A percentile compares a stretch with the other conserved stretches of the same genome.
phyloP scores from a whole-genome alignment of 2,113 vertebrate species.

The Cynoglossus semilaevis region DNA sequence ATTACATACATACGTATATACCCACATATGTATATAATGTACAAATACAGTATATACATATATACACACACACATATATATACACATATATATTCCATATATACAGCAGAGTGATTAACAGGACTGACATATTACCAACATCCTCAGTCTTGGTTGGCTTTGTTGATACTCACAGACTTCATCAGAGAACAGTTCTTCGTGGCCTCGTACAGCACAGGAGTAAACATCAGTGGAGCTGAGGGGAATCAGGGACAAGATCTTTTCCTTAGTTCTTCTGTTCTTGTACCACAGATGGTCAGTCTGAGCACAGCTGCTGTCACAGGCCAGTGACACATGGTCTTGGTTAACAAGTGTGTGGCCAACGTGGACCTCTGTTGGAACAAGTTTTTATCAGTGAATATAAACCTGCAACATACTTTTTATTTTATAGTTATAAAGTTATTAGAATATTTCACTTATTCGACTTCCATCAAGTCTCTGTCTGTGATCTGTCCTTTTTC shows the following conservation, averaged over 20 bases:
- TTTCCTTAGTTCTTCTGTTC: not conserved
- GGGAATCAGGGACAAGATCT: not conserved
- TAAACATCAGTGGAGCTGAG: fast-evolving
- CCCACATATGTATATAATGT: too few relatives aligned
- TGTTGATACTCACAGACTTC: slow-evolving; percentile 24
- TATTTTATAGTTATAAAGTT: too few relatives aligned
- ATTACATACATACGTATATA: too few relatives aligned
- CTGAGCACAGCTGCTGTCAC: slow-evolving; percentile 11
- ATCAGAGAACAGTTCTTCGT: not conserved
- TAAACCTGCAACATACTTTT: too few relatives aligned
- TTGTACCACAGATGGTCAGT: slow-evolving; percentile 7
- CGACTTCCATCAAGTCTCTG: too few relatives aligned
- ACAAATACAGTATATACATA: not conserved
- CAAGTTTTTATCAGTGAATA: not conserved
- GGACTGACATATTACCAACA: too few relatives aligned
- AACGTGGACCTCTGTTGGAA: not conserved
- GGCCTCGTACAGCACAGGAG: slow-evolving; percentile 16
- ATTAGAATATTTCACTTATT: too few relatives aligned
- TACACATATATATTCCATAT: too few relatives aligned
- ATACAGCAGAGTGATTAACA: too few relatives aligned
- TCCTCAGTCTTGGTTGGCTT: too few relatives aligned
- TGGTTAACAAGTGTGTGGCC: not conserved
- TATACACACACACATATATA: too few relatives aligned
- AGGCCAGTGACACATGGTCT: not conserved
- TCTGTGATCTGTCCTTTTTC: too few relatives aligned